These are phyloP conservation scores for Silurus aristotelis DNA, from an alignment of 2,797 vertebrate species.

Conservation along the genomic window DNA sequence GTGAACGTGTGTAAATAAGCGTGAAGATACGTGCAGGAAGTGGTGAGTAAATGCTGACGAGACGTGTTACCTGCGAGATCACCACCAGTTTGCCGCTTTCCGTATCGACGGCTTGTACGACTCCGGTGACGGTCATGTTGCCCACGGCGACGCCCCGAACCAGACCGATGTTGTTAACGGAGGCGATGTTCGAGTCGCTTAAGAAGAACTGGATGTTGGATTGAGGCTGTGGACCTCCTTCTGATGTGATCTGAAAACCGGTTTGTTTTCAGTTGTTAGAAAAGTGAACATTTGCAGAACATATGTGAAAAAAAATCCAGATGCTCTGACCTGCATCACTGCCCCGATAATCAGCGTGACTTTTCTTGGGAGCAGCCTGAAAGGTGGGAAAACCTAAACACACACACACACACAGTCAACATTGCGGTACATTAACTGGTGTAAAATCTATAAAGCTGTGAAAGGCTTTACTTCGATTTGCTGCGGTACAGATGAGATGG, in stretches of 20 bases:
- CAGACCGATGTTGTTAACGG: constrained; percentile 80
- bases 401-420: not conserved
- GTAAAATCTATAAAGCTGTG: not conserved
- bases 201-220: constrained; percentile 92
- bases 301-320: not conserved
- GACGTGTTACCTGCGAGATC: constrained; percentile 81
- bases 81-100: constrained; percentile 89
- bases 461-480: constrained; percentile 83
- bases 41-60: no score
- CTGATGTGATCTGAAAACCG: constrained; percentile 86
- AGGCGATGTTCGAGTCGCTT: constrained; percentile 75
- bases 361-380: constrained; percentile 87
- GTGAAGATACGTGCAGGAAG: no score
- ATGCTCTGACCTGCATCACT: constrained; percentile 82
- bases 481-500: constrained; percentile 82
- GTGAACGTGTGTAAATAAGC: not conserved
- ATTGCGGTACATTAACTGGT: not conserved
- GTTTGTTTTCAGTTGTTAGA: not conserved
- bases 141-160: constrained; percentile 79
- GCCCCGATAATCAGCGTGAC: constrained; percentile 90
- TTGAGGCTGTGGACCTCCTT: constrained; percentile 94
- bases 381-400: constrained; percentile 90
- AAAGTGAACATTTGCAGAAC: not conserved
- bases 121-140: constrained; percentile 83
- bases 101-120: constrained; percentile 87